Evolutionary conservation across 2,113 vertebrate genomes (phyloP).

Genomic region (Ia io): DNA sequence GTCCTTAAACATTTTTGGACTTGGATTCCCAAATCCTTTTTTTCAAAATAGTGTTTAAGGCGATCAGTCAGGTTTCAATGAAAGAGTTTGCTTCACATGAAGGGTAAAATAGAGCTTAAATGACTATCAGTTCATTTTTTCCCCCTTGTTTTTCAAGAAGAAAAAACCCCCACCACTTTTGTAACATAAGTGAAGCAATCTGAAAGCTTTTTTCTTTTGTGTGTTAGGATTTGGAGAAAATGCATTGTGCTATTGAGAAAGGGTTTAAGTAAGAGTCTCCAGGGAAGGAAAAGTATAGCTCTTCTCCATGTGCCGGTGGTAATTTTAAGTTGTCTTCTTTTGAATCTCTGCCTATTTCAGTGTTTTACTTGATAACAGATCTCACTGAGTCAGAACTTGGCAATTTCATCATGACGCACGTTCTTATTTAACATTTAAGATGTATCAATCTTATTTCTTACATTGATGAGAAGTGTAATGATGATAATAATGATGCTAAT

Average conservation of each 20-base stretch:
- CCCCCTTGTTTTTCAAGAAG: constrained; percentile 42
- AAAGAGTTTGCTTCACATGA: constrained; percentile 31
- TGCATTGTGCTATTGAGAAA: constrained; percentile 41
- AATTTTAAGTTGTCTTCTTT: constrained; percentile 52
- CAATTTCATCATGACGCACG: background rate
- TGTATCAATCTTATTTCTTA: background rate
- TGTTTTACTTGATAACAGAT: constrained; percentile 37
- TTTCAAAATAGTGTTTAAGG: background rate
- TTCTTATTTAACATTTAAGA: constrained; percentile 43
- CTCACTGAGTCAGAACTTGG: constrained; percentile 61
- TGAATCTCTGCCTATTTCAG: background rate
- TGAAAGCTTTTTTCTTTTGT: constrained; percentile 38
- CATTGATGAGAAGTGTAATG: background rate
- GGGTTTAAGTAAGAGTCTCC: background rate
- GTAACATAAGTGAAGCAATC: background rate
- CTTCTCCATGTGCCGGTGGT: background rate
- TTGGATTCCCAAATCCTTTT: constrained; percentile 6
- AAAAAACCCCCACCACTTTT: background rate
- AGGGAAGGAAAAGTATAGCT: background rate
- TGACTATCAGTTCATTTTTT: background rate
- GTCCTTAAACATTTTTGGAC: background rate
- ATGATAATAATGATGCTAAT: background rate
- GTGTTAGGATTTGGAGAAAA: constrained; percentile 42
- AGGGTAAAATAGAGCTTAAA: background rate
- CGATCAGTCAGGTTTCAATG: constrained; percentile 21